Conservation (phyloP, 37 sponge, comb jelly and placozoan genomes). For the Spongilla lacustris region DNA sequence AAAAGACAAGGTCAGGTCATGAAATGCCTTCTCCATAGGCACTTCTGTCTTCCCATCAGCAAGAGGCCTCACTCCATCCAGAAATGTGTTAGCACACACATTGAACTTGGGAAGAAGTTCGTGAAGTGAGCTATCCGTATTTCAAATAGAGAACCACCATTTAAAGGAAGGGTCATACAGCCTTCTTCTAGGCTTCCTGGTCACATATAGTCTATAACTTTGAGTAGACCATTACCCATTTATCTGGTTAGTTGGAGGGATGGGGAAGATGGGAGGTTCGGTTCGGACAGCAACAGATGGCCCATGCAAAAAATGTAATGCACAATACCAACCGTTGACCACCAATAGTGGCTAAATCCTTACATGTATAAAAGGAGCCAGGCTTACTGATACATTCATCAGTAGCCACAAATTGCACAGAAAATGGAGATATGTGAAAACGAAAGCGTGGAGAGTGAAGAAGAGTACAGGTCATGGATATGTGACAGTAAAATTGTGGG, state of each 20-base stretch:
- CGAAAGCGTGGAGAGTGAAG: no score
- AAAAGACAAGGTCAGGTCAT: not conserved
- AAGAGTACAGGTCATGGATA: no score
- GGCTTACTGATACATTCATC: not conserved
- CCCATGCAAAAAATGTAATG: no score
- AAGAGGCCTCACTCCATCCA: not conserved
- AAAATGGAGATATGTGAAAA: not conserved
- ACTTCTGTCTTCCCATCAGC: not conserved
- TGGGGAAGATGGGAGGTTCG: no score
- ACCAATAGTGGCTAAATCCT: not conserved
- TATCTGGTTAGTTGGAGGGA: not conserved
- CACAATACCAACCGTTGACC: not conserved
- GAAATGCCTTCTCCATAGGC: not conserved
- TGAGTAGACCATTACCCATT: not conserved
- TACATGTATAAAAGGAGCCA: not conserved
- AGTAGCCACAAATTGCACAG: not conserved
- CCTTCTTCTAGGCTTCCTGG: not conserved
- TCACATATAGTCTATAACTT: not conserved
- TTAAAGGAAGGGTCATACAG: not conserved
- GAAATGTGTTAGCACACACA: not conserved
- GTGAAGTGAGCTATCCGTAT: not conserved
- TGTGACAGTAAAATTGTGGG: no score
- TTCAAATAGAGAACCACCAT: not conserved
- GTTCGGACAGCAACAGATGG: no score
- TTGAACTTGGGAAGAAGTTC: not conserved